These are phyloP conservation scores for Charanyca ferruginea DNA, from an alignment of 2,888 invertebrate genomes.

Conservation along the genomic window DNA sequence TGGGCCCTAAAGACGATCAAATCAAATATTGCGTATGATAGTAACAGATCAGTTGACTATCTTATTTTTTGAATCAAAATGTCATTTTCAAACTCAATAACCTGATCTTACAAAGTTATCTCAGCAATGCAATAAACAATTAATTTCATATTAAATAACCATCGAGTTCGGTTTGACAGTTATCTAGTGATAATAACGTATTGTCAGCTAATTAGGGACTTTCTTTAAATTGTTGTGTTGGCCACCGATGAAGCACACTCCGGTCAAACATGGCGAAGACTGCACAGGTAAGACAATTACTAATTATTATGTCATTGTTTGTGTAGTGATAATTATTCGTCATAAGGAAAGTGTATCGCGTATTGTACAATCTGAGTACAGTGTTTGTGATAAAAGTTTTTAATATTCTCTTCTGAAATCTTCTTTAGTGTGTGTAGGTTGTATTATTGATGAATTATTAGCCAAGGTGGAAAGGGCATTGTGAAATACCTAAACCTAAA, in stretches of 20 bases:
- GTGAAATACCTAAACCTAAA: too few species aligned
- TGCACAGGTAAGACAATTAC: constrained; percentile 40
- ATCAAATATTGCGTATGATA: too few species aligned
- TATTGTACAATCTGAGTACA: neutral
- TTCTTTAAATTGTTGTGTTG: constrained; percentile 42
- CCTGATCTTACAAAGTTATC: constrained; percentile 19
- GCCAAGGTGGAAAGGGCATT: too few species aligned
- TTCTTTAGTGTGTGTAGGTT: too few species aligned
- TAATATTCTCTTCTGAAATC: too few species aligned
- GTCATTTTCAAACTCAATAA: constrained; percentile 13
- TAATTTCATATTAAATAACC: constrained; percentile 43
- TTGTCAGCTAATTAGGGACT: constrained; percentile 26
- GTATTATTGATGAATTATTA: too few species aligned
- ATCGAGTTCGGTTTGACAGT: constrained; percentile 37
- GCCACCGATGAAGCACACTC: constrained; percentile 12
- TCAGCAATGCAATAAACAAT: constrained; percentile 36
- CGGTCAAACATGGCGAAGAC: constrained; percentile 29
- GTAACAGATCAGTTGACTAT: neutral
- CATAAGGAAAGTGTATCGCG: too few species aligned
- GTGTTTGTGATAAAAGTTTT: neutral
- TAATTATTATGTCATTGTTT: neutral
- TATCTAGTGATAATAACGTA: constrained; percentile 14
- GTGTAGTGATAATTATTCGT: neutral
- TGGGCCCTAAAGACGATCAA: too few species aligned
- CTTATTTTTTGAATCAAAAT: neutral